These are phyloP conservation scores for Apistogramma diplotaenia DNA, from an alignment of 2,113 vertebrate species.

Conservation along the genomic window DNA sequence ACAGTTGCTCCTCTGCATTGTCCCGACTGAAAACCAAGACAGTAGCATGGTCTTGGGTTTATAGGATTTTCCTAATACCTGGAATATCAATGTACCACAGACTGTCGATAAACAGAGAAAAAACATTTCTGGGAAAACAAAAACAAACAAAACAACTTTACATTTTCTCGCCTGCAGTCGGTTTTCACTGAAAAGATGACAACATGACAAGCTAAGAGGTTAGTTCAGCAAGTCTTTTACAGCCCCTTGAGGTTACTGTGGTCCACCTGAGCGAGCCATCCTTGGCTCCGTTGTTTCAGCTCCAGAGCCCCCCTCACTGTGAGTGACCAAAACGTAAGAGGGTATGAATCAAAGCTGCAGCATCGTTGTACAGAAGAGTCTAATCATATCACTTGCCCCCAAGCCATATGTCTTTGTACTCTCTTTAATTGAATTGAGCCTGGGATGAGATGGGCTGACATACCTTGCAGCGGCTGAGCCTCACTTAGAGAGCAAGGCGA, in stretches of 20 bases:
- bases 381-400: conserved; percentile 72
- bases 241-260: conserved; percentile 4
- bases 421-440: conserved; percentile 72
- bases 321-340: conserved; percentile 40
- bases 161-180: background rate
- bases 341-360: conserved; percentile 62
- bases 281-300: conserved; percentile 1
- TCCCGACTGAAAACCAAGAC: conserved; percentile 50
- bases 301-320: background rate
- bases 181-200: background rate
- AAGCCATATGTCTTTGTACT: conserved; percentile 72
- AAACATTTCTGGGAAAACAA: background rate
- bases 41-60: conserved; percentile 10
- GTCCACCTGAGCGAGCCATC: conserved; percentile 6
- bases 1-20: conserved; percentile 63
- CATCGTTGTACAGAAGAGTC: conserved; percentile 41
- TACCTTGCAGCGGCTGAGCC: conserved; percentile 51
- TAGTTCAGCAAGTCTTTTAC: background rate
- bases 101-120: conserved; percentile 30
- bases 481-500: conserved; percentile 10
- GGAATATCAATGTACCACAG: conserved; percentile 18
- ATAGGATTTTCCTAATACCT: conserved; percentile 24
- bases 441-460: conserved; percentile 68
- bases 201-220: background rate
- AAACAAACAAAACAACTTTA: background rate